Conservation (phyloP, 2,797 vertebrate genomes). For the Lithobates pipiens region DNA sequence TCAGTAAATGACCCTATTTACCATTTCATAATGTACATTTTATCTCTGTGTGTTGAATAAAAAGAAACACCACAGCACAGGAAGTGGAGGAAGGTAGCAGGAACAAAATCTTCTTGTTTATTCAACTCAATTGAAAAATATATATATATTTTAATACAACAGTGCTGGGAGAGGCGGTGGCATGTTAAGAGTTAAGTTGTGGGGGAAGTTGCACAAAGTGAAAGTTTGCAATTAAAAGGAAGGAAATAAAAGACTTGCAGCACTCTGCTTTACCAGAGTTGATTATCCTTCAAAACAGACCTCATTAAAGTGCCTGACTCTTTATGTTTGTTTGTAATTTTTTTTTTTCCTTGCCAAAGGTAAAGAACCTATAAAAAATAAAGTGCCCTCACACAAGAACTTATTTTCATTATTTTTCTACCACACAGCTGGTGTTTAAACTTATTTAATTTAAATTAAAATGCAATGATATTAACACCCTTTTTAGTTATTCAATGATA, state of each 20-base stretch:
- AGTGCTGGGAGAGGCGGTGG: slow-evolving; percentile 54
- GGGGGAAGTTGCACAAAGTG: slow-evolving; percentile 61
- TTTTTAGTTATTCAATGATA: background rate
- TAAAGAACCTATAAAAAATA: slow-evolving; percentile 1
- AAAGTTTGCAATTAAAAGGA: slow-evolving; percentile 55
- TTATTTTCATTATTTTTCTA: background rate
- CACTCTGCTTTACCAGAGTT: slow-evolving; percentile 37
- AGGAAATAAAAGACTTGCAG: slow-evolving; percentile 59
- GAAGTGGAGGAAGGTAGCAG: slow-evolving; percentile 35
- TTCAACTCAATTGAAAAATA: slow-evolving; percentile 3
- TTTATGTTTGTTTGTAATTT: slow-evolving; percentile 22
- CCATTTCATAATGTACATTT: slow-evolving; percentile 10
- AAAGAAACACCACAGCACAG: slow-evolving; percentile 20
- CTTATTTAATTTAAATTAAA: background rate
- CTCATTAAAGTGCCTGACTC: slow-evolving; percentile 44
- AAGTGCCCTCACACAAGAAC: background rate
- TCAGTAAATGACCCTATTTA: slow-evolving; percentile 24
- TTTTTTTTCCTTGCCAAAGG: slow-evolving; percentile 14
- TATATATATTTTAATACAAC: slow-evolving; percentile 12
- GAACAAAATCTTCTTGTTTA: slow-evolving; percentile 17
- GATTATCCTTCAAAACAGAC: slow-evolving; percentile 35
- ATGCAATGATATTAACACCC: background rate
- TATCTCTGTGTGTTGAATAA: background rate
- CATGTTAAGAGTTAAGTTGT: slow-evolving; percentile 59
- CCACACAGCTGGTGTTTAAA: background rate